Evolutionary conservation across 2,113 vertebrate genomes (phyloP), one percentile per base, ranked within the genome.

Genomic region (Otus sunia): DNA sequence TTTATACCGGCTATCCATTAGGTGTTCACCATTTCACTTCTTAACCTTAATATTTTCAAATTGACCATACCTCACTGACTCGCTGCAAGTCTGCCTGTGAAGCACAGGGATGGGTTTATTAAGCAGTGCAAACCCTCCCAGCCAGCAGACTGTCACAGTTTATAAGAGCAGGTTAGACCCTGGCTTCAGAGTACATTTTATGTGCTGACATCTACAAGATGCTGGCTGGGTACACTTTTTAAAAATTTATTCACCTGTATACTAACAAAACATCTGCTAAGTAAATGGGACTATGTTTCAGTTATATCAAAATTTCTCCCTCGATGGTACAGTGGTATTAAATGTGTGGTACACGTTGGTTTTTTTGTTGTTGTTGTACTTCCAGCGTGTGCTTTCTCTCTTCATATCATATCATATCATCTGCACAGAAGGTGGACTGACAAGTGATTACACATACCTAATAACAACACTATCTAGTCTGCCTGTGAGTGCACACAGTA

Each of bases 1-100:
- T 97, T 98, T 97, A 98, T 97, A 98, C 98, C 97, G 96, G 98
- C 98, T 98, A 88, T 96, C 86, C 92, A 53, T 88, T 88, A 95
- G 90, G 62, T 19, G 66, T 80, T 96, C 63, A 53, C 95, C 50
- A 96, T 84, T 76, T 91, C 77, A 72, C 67, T 71, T 60, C 43
- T 90, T 90, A 39, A 87, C 59, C 10, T 22, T 75, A 56, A 32
- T 79, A 67, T 73, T 85, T 68, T 76, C 91, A 79, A 88, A 72
- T 25, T 74, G 89, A 59, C 62, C 60, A 18, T 91, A 92, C 95
- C 95, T 97, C 96, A 95, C 97, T 96, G 93, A 97, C 49, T 62
- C 15, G 63, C 71, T 94, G 68, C 52, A 84, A 80, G 69, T 83
- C 88, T 87, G 66, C 76, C 90, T 91, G 78, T 63, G 92, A 86